Evolutionary conservation across 1,140 invertebrate species (phyloP).

Genomic region (Lerema accius): DNA sequence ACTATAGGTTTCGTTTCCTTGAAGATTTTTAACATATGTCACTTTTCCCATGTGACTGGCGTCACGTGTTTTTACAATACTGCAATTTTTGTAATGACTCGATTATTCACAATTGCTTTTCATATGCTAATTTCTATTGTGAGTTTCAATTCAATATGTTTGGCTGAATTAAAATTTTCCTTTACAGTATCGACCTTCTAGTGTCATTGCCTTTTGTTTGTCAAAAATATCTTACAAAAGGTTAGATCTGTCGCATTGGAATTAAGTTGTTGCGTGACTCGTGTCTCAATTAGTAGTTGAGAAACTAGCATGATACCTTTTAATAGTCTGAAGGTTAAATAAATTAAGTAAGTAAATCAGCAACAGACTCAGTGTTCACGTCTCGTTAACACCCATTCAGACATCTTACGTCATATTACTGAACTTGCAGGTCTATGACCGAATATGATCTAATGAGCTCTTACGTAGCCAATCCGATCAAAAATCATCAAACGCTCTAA

Average conservation of each 20-base stretch:
- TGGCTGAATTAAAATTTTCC: conserved; percentile 15
- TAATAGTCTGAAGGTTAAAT: conserved; percentile 62
- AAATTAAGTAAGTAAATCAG: conserved; percentile 42
- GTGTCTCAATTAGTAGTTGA: conserved; percentile 45
- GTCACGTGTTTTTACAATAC: conserved; percentile 39
- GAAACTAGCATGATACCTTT: conserved; percentile 50
- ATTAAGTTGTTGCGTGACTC: conserved; percentile 33
- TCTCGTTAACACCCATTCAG: conserved; percentile 71
- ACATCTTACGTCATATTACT: conserved; percentile 59
- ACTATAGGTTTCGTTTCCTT: conserved; percentile 14
- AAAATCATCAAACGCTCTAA: conserved; percentile 50
- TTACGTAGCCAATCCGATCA: conserved; percentile 52
- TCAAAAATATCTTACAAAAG: conserved; percentile 34
- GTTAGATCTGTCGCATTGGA: conserved; percentile 23
- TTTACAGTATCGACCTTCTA: conserved; percentile 36
- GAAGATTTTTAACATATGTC: conserved; percentile 37
- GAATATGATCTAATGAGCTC: conserved; percentile 58
- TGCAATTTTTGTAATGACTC: conserved; percentile 45
- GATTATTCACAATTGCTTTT: conserved; percentile 49
- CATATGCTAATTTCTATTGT: conserved; percentile 48
- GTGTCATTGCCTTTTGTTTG: conserved; percentile 38
- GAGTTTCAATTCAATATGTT: conserved; percentile 19
- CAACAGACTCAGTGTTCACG: conserved; percentile 49
- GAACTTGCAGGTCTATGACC: conserved; percentile 46
- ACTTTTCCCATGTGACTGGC: conserved; percentile 40